phyloP scores from a whole-genome alignment of 1,140 invertebrate species.

The silkworm (Bombyx mori) region ASM3026992v2 NC_085121.1:13429501-13430000 shows the following conservation, averaged over 20 bases:
- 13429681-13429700: conserved; percentile 14
- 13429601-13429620: conserved; percentile 35
- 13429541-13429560: conserved; percentile 51
- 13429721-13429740: conserved; percentile 32
- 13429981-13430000: too few species aligned
- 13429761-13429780: conserved; percentile 15
- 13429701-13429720: conserved; percentile 24
- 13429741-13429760: background rate
- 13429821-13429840: too few species aligned
- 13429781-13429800: conserved; percentile 11
- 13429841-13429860: too few species aligned
- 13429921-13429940: too few species aligned
- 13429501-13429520: conserved; percentile 19
- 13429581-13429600: conserved; percentile 38
- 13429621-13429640: conserved; percentile 22
- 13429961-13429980: too few species aligned
- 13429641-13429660: conserved; percentile 1
- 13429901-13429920: too few species aligned
- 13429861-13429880: too few species aligned
- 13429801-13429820: background rate
- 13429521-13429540: conserved; percentile 19
- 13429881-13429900: too few species aligned
- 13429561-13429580: conserved; percentile 47
- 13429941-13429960: too few species aligned
- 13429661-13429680: conserved; percentile 6